Base-by-base conservation (phyloP, 2,113 vertebrate species). In the Alligator sinensis region DNA sequence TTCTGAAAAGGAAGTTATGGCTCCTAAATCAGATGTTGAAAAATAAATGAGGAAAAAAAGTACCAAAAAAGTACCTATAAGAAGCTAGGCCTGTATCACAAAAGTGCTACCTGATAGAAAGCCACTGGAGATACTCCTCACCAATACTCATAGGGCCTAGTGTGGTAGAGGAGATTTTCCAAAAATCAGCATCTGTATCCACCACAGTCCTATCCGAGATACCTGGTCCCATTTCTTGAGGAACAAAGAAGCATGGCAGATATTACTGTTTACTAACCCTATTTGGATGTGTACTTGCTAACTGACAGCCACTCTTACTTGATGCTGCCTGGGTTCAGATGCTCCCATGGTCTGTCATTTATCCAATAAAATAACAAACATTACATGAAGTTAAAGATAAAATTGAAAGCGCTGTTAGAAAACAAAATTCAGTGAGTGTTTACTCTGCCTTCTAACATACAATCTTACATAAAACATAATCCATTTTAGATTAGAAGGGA, bases 181-280 rank as follows among this genome's bases (percentile, higher is more conserved):
- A 38, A 47, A n/a, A 27, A 5, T 28, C 4, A 30, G 2, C 28
- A 57, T 0, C 1, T 2, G 54, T 30, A 59, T 3, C 55, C 30
- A 9, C 21, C 0, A 18, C 34, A 74, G 3, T 0, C 8, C 4
- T 6, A 4, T 1, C 4, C 1, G 15, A 22, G 7, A 28, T 8
- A 12, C 6, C 3, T 13, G 18, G 75, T 12, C 7, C 47, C 10
- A 3, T 25, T 34, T 27, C 16, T 14, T 6, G 25, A 4, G 68
- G 55, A 17, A n/a, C 0, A 4, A 0, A 54, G 17, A 58, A 59
- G 24, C 24, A 77, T 61, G 3, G 13, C 21, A 72, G 5, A 6
- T 15, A 24, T 5, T 80, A 27, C 1, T 21, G 55, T 68, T 18
- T 78, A 55, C 2, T 3, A 10, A 59, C 11, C 4, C 1, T 68